These are phyloP conservation scores for Enteromius thamalakanensis DNA, from an alignment of 2,797 vertebrate species.

Conservation along the genomic window DNA sequence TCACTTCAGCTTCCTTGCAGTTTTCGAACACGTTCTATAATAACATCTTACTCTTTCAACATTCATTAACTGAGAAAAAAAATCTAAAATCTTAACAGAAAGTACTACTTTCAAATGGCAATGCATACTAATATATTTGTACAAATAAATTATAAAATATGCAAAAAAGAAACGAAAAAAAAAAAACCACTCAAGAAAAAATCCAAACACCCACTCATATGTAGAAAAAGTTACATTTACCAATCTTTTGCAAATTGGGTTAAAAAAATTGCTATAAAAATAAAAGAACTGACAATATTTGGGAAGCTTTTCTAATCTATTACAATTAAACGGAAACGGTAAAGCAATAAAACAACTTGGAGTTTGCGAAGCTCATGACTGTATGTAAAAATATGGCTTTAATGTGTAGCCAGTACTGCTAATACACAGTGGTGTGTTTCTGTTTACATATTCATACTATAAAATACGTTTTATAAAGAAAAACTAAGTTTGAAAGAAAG, in stretches of 20 bases:
- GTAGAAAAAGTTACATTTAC: conserved; percentile 75
- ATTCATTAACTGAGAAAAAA: background rate
- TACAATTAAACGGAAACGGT: background rate
- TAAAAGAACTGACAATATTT: conserved; percentile 52
- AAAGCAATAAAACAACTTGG: conserved; percentile 8
- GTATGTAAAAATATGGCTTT: conserved; percentile 22
- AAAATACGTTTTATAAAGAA: conserved; percentile 29
- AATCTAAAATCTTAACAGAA: background rate
- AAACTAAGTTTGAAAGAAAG: conserved; percentile 31
- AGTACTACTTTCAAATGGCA: conserved; percentile 15
- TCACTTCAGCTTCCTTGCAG: background rate
- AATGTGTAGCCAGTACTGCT: conserved; percentile 7
- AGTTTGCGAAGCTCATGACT: background rate
- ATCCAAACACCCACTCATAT: conserved; percentile 64
- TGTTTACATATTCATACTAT: conserved; percentile 13
- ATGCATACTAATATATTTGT: conserved; percentile 49
- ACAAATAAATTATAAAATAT: conserved; percentile 69
- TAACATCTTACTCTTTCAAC: background rate
- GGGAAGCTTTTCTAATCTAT: conserved; percentile 45
- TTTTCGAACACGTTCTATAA: background rate
- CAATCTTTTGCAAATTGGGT: conserved; percentile 68
- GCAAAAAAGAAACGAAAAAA: conserved; percentile 43
- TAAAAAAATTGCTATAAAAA: conserved; percentile 68
- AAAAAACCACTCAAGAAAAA: conserved; percentile 30
- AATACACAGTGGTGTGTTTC: conserved; percentile 26